These are phyloP conservation scores for Paralichthys olivaceus DNA, from an alignment of 2,113 vertebrate genomes.

Conservation along the genomic window DNA sequence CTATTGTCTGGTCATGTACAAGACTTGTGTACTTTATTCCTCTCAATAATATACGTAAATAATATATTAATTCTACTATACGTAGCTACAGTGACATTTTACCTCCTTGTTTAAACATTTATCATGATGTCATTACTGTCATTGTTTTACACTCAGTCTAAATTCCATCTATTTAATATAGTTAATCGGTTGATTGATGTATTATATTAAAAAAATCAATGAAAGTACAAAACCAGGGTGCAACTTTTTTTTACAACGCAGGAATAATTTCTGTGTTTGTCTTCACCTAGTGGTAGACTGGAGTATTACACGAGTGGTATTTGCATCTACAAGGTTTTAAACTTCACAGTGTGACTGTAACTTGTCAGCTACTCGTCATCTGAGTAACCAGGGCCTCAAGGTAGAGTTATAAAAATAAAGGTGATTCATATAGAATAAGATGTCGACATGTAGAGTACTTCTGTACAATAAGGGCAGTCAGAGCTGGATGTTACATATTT, in stretches of 20 bases:
- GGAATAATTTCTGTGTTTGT: constrained; percentile 1
- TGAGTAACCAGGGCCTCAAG: neutral
- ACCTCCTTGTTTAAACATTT: too few relatives aligned
- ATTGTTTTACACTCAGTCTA: too few relatives aligned
- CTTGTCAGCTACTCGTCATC: too few relatives aligned
- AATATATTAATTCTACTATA: neutral
- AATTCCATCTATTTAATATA: too few relatives aligned
- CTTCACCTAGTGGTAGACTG: constrained; percentile 9
- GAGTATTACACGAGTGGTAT: constrained; percentile 6
- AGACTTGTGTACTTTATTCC: neutral
- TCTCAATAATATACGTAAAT: constrained; percentile 4
- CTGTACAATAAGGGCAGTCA: neutral
- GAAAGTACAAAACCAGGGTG: neutral
- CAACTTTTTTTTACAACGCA: neutral
- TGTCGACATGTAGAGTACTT: neutral
- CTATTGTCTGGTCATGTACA: neutral
- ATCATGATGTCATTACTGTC: too few relatives aligned
- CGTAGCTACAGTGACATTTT: too few relatives aligned
- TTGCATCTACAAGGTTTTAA: neutral
- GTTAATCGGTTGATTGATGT: neutral
- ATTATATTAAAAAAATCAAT: neutral
- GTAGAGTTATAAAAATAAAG: neutral
- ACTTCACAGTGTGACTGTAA: neutral
- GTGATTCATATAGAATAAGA: neutral
- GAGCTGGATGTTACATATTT: neutral